Evolutionary conservation across 1,140 invertebrate species (phyloP).

Genomic region (Pinna nobilis): DNA sequence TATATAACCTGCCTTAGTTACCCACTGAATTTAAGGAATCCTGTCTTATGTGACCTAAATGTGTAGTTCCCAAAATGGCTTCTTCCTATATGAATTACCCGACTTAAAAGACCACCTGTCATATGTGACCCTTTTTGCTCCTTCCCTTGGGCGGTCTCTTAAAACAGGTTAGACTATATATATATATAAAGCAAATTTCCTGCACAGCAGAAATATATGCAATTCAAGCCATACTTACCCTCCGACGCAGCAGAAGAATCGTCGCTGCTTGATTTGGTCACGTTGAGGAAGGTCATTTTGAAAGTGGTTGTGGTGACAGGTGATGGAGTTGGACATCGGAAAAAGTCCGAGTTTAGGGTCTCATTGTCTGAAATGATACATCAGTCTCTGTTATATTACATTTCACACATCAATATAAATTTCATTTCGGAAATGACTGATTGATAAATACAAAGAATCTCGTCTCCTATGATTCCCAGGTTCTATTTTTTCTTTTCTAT

Average conservation of each 20-base stretch:
- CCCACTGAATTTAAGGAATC: too few species aligned
- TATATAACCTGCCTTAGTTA: too few species aligned
- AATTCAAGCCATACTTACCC: neutral
- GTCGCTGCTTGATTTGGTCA: neutral
- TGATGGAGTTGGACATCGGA: slow-evolving; percentile 17
- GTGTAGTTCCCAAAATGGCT: too few species aligned
- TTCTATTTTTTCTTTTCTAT: too few species aligned
- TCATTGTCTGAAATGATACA: slow-evolving; percentile 14
- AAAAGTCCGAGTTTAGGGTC: slow-evolving; percentile 11
- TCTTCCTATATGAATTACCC: too few species aligned
- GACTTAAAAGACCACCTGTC: too few species aligned
- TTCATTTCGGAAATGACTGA: neutral
- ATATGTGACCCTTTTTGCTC: too few species aligned
- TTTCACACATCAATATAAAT: neutral
- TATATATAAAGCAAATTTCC: neutral
- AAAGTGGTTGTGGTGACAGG: neutral
- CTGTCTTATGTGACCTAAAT: too few species aligned
- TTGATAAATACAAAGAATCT: too few species aligned
- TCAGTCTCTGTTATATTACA: neutral
- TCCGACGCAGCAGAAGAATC: slow-evolving; percentile 1
- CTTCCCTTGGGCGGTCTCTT: too few species aligned
- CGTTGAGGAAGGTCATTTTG: slow-evolving; percentile 6
- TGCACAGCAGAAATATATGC: neutral
- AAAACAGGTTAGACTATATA: too few species aligned
- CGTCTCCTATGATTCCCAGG: too few species aligned